phyloP scores from a whole-genome alignment of 2,113 vertebrate species.

The Orthochromis malagaraziensis region DNA sequence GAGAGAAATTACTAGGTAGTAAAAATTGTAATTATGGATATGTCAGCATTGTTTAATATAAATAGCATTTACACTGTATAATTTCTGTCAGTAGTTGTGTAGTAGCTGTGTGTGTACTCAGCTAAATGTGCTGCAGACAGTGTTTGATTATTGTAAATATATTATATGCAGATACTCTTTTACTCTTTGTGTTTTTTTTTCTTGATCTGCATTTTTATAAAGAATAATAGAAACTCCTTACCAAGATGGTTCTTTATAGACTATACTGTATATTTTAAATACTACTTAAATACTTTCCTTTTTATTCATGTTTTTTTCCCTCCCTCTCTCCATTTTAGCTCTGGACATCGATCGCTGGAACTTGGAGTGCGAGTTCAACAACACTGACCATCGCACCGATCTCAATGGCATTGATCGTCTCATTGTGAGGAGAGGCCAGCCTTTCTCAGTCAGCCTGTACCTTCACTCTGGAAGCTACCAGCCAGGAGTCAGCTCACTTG shows the following conservation, averaged over 20 bases:
- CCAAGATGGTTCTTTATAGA: neutral
- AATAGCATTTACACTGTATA: neutral
- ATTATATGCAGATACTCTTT: neutral
- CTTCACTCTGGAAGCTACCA: constrained; percentile 76
- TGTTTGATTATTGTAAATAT: neutral
- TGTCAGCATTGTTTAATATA: neutral
- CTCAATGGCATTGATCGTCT: constrained; percentile 73
- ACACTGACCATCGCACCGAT: constrained; percentile 76
- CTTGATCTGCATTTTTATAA: neutral
- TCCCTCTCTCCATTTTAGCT: constrained; percentile 51
- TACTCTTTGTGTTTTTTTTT: neutral
- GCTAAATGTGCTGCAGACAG: neutral
- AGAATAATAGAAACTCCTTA: neutral
- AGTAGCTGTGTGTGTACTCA: neutral
- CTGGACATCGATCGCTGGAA: constrained; percentile 77
- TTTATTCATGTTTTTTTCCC: neutral
- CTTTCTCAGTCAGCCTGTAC: constrained; percentile 76
- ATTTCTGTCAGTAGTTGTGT: neutral
- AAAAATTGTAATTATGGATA: neutral
- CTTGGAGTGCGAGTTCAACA: constrained; percentile 79
- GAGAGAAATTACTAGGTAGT: neutral
- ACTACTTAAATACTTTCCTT: neutral
- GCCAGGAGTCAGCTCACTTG: constrained; percentile 70
- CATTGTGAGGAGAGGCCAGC: constrained; percentile 83
- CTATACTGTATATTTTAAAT: neutral